phyloP scores from a whole-genome alignment of 2,888 invertebrate genomes.

The Limnephilus marmoratus region DNA sequence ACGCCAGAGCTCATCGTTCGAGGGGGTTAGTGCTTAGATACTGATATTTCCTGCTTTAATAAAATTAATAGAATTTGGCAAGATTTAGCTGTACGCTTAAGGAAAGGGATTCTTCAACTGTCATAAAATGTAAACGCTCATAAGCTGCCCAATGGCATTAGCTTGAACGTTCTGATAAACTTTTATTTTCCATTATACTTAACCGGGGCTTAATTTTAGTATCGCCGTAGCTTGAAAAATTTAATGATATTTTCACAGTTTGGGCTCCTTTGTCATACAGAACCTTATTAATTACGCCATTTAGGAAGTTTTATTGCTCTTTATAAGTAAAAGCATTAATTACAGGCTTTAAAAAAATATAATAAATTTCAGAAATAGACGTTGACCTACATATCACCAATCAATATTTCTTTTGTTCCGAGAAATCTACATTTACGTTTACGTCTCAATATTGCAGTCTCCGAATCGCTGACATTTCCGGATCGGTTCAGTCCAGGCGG shows the following conservation, averaged over 20 bases:
- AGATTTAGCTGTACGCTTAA: background rate
- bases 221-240: background rate
- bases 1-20: background rate
- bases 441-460: background rate
- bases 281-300: slow-evolving; percentile 30
- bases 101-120: background rate
- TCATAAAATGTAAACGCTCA: background rate
- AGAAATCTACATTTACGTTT: background rate
- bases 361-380: background rate
- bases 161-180: slow-evolving; percentile 22
- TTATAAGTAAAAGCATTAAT: slow-evolving; percentile 20
- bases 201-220: slow-evolving; percentile 14
- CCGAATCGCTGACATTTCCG: background rate
- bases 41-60: background rate
- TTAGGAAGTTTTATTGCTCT: background rate
- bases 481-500: background rate
- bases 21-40: too few relatives aligned
- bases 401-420: background rate
- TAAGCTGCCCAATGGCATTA: background rate
- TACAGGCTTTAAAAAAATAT: background rate
- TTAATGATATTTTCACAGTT: slow-evolving; percentile 27
- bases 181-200: slow-evolving; percentile 25
- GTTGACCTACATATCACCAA: background rate
- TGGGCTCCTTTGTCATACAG: background rate
- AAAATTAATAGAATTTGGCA: background rate